Percentiles rank a stretch among this genome's conserved stretches.
Conservation (phyloP, 2,797 vertebrate species). For the Ctenochaetus hawaiiensis region DNA sequence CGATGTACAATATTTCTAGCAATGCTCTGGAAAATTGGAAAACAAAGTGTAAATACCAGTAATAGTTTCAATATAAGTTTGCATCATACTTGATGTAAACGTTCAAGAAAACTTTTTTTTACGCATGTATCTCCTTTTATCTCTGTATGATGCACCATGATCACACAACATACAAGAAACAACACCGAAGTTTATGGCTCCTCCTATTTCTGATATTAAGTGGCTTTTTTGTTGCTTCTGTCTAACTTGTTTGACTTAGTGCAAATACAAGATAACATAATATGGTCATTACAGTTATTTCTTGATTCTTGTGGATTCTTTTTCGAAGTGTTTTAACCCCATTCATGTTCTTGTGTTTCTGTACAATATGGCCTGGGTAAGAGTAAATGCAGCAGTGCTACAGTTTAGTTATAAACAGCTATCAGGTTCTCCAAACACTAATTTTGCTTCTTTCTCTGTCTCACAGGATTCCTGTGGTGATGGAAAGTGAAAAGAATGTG, state of each 20-base stretch:
- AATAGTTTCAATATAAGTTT: too few relatives aligned
- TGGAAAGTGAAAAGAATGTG: constrained; percentile 2
- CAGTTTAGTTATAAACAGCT: constrained; percentile 17
- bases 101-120: background rate
- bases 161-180: too few relatives aligned
- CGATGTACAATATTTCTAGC: background rate
- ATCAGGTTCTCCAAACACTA: background rate
- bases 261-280: background rate
- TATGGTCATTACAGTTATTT: background rate
- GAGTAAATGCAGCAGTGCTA: constrained; percentile 12
- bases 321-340: too few relatives aligned
- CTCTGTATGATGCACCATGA: too few relatives aligned
- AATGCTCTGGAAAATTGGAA: background rate
- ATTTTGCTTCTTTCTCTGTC: constrained; percentile 23
- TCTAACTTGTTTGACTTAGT: background rate
- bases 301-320: background rate
- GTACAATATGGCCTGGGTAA: background rate
- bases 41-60: background rate
- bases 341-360: background rate
- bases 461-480: constrained; percentile 6
- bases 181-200: too few relatives aligned
- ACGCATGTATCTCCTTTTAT: too few relatives aligned
- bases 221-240: background rate
- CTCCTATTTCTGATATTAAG: background rate
- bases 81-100: background rate